Base-by-base conservation (phyloP, 2,888 invertebrate genomes). In the Polydesmus complanatus region DNA sequence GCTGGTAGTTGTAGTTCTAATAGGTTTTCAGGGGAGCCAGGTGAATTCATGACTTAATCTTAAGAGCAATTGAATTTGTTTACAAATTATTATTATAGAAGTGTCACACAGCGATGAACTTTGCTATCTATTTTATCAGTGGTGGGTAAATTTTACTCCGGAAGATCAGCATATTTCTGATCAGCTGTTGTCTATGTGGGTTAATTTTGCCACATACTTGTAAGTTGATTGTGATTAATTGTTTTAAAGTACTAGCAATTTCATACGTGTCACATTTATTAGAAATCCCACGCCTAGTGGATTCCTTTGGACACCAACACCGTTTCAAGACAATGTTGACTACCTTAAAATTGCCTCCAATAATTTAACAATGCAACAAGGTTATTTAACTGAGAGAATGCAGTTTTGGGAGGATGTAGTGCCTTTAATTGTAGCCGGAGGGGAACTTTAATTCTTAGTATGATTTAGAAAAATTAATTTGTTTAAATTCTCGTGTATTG, bases 241-340 rank as follows among this genome's bases (percentile, higher is more conserved):
- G 37, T 37, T 37, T 14, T 37, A 8, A 37, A 8, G 37, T 5
- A 37, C 37, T n/a, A n/a, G n/a, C n/a, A n/a, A n/a, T n/a, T n/a
- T n/a, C n/a, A n/a, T n/a, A n/a, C n/a, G n/a, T n/a, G n/a, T n/a
- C n/a, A n/a, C n/a, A n/a, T n/a, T n/a, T n/a, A n/a, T n/a, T n/a
- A n/a, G 58, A 51, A 51, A 52, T 58, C 52, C 58, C 2, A 58
- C 58, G 14, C 58, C 58, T n/a, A 23, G 25, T 26, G 58, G 51
- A 23, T 11, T 8, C 19, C 21, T 26, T 19, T 52, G 58, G 58
- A 26, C 11, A 21, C 58, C 52, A 50, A 58, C 51, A 26, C 25
- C 51, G 11, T 14, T 27, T 22, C n/a, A 25, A n/a, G 37, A 26
- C 3, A 52, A 51, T 58, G 50, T 58, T 14, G 5, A 51, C n/a